Evolutionary conservation across 1,140 invertebrate genomes (phyloP).

Genomic region (Drosophila kohkoa): DNA sequence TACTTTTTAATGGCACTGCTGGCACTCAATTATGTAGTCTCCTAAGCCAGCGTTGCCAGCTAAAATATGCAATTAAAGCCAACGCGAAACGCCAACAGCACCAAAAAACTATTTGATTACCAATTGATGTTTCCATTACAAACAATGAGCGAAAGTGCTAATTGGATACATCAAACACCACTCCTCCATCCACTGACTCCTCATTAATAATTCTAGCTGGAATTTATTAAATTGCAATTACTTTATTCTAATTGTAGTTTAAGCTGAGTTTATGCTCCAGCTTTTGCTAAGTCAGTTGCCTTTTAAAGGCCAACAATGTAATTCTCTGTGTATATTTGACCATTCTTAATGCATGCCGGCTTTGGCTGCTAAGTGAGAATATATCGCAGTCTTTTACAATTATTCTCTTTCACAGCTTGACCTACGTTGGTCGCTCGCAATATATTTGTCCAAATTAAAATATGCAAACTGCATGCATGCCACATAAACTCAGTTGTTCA

Average conservation of each 20-base stretch:
- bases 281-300: neutral
- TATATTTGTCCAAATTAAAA: neutral
- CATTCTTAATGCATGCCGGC: neutral
- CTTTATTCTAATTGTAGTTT: neutral
- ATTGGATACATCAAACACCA: neutral
- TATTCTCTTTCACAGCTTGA: slow-evolving; percentile 1
- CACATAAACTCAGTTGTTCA: neutral
- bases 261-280: neutral
- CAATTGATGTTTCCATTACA: slow-evolving; percentile 60
- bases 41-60: slow-evolving; percentile 50
- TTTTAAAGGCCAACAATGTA: too few relatives aligned
- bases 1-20: slow-evolving; percentile 75
- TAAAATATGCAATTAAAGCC: slow-evolving; percentile 70
- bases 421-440: neutral
- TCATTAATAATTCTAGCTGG: neutral
- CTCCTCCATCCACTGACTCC: neutral
- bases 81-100: slow-evolving; percentile 1
- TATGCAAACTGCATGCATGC: slow-evolving; percentile 1
- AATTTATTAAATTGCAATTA: slow-evolving; percentile 1
- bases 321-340: neutral
- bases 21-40: slow-evolving; percentile 76
- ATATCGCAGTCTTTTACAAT: neutral
- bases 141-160: slow-evolving; percentile 35
- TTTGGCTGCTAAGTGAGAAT: neutral
- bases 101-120: slow-evolving; percentile 75